Evolutionary conservation across 1,140 invertebrate genomes (phyloP).

Genomic region (Ceratina calcarata): DNA sequence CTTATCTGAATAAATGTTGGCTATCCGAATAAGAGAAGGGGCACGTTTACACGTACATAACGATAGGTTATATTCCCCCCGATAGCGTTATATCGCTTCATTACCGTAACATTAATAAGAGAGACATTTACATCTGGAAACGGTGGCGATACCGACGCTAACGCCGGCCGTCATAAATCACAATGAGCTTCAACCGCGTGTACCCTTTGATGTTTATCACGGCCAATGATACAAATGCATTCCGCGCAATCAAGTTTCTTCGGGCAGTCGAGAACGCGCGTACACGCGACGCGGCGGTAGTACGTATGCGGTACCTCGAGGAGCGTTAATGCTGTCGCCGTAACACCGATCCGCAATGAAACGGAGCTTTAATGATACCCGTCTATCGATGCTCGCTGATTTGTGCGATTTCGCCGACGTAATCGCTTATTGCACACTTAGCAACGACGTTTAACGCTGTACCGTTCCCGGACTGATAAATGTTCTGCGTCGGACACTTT

Average conservation of each 20-base stretch:
- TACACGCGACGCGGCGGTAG: background rate
- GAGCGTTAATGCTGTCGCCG: slow-evolving; percentile 28
- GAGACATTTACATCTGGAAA: slow-evolving; percentile 35
- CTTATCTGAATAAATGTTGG: slow-evolving; percentile 30
- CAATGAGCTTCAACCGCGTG: slow-evolving; percentile 38
- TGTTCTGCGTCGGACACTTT: slow-evolving; percentile 19
- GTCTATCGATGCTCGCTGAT: slow-evolving; percentile 24
- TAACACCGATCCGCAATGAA: slow-evolving; percentile 45
- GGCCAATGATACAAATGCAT: slow-evolving; percentile 48
- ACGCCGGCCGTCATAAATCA: slow-evolving; percentile 31
- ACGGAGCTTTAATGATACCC: slow-evolving; percentile 37
- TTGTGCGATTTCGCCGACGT: slow-evolving; percentile 48
- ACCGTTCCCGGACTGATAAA: slow-evolving; percentile 43
- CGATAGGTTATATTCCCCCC: slow-evolving; percentile 13
- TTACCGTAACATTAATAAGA: slow-evolving; percentile 38
- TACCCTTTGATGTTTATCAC: slow-evolving; percentile 47
- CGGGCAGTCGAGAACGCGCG: slow-evolving; percentile 8
- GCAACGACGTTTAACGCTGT: slow-evolving; percentile 43
- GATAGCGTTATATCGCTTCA: slow-evolving; percentile 36
- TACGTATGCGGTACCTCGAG: background rate
- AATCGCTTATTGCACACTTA: slow-evolving; percentile 55
- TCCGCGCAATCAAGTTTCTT: slow-evolving; percentile 44
- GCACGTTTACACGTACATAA: background rate
- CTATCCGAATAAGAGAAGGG: slow-evolving; percentile 7
- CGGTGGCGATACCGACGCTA: slow-evolving; percentile 36